phyloP scores from a whole-genome alignment of 2,113 vertebrate species.

The Lagopus muta region DNA sequence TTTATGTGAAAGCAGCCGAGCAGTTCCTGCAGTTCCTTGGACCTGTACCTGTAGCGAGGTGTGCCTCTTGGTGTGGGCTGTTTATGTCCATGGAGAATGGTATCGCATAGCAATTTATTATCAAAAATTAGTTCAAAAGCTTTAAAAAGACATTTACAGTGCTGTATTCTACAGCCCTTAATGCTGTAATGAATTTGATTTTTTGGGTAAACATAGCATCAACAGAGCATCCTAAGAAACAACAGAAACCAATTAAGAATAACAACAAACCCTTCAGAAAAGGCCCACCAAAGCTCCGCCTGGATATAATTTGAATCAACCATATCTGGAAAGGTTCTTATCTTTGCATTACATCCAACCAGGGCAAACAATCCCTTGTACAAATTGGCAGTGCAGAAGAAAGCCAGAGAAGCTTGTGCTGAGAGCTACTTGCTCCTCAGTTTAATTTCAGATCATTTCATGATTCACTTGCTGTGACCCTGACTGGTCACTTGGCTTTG shows the following conservation, averaged over 20 bases:
- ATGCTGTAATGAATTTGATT: not conserved
- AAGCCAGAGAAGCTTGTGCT: rapidly evolving
- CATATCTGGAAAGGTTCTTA: not conserved
- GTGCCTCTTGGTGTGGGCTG: rapidly evolving
- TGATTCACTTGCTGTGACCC: not conserved
- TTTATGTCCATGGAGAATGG: not conserved
- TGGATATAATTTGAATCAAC: not conserved
- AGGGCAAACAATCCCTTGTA: not conserved
- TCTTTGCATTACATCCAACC: not conserved
- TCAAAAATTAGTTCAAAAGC: not conserved
- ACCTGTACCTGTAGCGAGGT: not conserved
- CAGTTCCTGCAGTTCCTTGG: not conserved
- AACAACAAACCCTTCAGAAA: not conserved
- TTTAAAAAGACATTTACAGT: not conserved
- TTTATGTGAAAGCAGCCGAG: not conserved
- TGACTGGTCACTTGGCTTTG: not conserved
- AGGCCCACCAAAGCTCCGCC: not conserved
- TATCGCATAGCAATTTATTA: not conserved
- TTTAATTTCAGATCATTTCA: not conserved
- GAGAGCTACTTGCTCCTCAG: not conserved
- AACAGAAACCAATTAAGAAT: not conserved
- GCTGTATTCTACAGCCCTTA: not conserved
- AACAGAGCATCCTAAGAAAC: not conserved
- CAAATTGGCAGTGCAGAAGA: not conserved
- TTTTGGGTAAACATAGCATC: not conserved